phyloP scores from a whole-genome alignment of 2,113 vertebrate genomes.

The Callionymus lyra region DNA sequence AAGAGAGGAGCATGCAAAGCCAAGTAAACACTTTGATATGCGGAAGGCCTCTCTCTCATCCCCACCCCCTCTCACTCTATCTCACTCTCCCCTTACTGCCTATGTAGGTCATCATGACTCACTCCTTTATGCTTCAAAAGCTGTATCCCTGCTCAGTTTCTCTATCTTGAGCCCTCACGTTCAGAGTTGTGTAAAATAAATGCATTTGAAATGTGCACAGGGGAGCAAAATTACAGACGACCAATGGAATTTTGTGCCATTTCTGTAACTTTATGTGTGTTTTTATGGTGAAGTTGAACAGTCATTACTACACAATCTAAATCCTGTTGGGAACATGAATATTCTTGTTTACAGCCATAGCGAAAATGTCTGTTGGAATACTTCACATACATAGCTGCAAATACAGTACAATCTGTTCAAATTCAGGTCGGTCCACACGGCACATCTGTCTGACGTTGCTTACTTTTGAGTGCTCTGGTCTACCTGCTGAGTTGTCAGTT shows the following conservation, averaged over 20 bases:
- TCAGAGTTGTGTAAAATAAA: slow-evolving; percentile 47
- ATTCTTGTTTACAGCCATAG: too few species aligned
- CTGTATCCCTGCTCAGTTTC: slow-evolving; percentile 51
- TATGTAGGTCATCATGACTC: slow-evolving; percentile 74
- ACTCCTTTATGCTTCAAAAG: slow-evolving; percentile 68
- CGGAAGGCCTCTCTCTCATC: slow-evolving; percentile 56
- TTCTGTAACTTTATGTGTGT: background rate
- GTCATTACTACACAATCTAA: too few species aligned
- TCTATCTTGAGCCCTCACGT: slow-evolving; percentile 56
- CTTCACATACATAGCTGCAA: too few species aligned
- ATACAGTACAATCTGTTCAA: too few species aligned
- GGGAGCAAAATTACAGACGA: slow-evolving; percentile 9
- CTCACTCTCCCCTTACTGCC: slow-evolving; percentile 41
- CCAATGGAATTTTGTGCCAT: slow-evolving; percentile 15
- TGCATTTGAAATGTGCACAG: slow-evolving; percentile 27
- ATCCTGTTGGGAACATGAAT: too few species aligned
- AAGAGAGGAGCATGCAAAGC: slow-evolving; percentile 43
- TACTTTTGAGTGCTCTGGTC: too few species aligned
- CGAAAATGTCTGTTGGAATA: too few species aligned
- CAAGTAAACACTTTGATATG: slow-evolving; percentile 71
- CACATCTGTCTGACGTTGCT: too few species aligned
- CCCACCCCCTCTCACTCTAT: slow-evolving; percentile 24
- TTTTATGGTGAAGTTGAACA: background rate
- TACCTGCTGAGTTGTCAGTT: too few species aligned
- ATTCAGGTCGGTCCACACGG: too few species aligned